Conservation (phyloP, 2,888 invertebrate genomes). For the Gonocerus acuteangulatus region DNA sequence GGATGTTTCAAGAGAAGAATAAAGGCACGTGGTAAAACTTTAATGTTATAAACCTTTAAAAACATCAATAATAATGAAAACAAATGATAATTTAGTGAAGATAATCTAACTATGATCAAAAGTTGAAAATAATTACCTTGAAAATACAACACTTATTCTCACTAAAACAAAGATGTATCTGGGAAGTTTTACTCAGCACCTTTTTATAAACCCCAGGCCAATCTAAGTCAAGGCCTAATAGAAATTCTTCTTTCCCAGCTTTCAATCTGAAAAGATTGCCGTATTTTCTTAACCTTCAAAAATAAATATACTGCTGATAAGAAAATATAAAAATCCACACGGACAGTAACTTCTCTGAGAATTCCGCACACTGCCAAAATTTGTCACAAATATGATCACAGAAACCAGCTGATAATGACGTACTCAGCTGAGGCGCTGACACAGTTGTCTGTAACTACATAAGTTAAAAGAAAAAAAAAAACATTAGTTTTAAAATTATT, state of each 20-base stretch:
- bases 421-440: too few relatives aligned
- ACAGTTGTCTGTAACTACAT: too few relatives aligned
- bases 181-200: neutral
- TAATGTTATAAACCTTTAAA: neutral
- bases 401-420: too few relatives aligned
- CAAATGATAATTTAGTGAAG: neutral
- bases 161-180: neutral
- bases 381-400: too few relatives aligned
- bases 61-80: neutral
- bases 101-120: neutral
- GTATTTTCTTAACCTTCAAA: too few relatives aligned
- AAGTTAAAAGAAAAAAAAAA: too few relatives aligned
- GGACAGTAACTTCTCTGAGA: neutral
- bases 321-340: too few relatives aligned
- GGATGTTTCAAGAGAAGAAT: neutral
- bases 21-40: neutral
- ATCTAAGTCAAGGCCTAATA: neutral
- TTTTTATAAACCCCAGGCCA: neutral
- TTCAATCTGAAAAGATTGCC: neutral
- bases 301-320: too few relatives aligned
- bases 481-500: too few relatives aligned
- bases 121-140: neutral
- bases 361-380: neutral
- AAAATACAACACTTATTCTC: neutral
- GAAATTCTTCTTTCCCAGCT: neutral